Conservation (phyloP, 35 echinoderm and acorn worm species). For the Eucidaris tribuloides region DNA sequence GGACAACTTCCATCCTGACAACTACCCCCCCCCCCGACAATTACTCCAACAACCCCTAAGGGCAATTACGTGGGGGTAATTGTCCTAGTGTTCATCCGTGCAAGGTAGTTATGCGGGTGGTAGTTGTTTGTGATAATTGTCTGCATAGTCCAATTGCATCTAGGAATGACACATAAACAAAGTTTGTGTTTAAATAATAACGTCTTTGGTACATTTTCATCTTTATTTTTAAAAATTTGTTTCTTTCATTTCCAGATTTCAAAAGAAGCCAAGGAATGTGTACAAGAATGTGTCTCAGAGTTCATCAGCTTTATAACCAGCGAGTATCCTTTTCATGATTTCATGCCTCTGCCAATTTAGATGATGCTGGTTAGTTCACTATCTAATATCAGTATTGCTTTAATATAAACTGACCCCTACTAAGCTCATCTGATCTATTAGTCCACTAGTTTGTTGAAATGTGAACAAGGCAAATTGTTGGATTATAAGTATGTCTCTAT, state of each 20-base stretch:
- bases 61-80: neutral
- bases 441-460: too few relatives aligned
- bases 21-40: too few relatives aligned
- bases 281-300: conserved; percentile 98
- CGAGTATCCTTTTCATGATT: conserved; percentile 98
- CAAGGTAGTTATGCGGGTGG: neutral
- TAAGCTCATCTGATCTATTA: too few relatives aligned
- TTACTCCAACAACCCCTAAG: neutral
- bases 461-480: too few relatives aligned
- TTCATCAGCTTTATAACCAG: conserved; percentile 99
- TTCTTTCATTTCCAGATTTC: conserved; percentile 69
- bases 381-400: too few relatives aligned
- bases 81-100: neutral
- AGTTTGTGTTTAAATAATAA: neutral
- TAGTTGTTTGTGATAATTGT: neutral
- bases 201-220: neutral
- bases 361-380: too few relatives aligned
- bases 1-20: too few relatives aligned
- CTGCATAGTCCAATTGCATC: neutral
- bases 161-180: neutral
- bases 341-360: too few relatives aligned
- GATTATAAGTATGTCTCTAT: too few relatives aligned
- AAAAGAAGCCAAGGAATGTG: conserved; percentile 99
- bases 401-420: too few relatives aligned
- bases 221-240: neutral